Percentiles rank a stretch among this genome's conserved stretches.
Evolutionary conservation across 2,113 vertebrate species (phyloP).

Genomic region (Excalfactoria chinensis): DNA sequence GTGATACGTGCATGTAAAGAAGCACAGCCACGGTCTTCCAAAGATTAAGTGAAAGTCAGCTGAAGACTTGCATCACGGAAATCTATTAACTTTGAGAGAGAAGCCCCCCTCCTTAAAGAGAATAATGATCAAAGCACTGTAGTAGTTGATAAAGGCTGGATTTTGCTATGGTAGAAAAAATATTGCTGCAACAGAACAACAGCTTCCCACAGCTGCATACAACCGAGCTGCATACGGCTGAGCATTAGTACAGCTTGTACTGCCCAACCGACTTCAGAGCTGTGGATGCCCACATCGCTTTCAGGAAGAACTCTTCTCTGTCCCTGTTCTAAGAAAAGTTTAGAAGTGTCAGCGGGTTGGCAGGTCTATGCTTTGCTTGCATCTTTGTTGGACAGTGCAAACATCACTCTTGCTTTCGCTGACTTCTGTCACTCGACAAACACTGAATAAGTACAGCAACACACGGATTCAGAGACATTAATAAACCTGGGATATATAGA

Average conservation of each 20-base stretch:
- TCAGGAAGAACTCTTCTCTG: not conserved
- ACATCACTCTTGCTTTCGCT: not conserved
- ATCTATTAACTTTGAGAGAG: not conserved
- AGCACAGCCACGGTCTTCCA: not conserved
- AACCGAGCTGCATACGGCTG: too few relatives aligned
- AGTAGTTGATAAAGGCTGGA: too few relatives aligned
- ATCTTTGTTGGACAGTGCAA: not conserved
- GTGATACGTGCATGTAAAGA: not conserved
- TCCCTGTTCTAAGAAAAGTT: not conserved
- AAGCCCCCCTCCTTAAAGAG: not conserved
- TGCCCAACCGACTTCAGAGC: not conserved
- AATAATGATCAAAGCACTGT: not conserved
- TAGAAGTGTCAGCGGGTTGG: not conserved
- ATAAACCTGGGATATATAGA: not conserved
- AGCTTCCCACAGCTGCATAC: not conserved
- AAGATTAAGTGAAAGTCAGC: not conserved
- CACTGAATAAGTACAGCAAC: not conserved
- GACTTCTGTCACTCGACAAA: not conserved
- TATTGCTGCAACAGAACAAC: not conserved
- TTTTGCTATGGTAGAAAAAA: not conserved
- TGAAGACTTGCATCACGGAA: not conserved
- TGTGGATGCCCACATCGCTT: rapidly evolving
- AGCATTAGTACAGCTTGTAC: too few relatives aligned
- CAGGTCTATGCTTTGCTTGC: not conserved
- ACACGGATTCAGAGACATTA: not conserved